phyloP scores from a whole-genome alignment of 1,140 invertebrate species.

The Lordiphosa collinella region DNA sequence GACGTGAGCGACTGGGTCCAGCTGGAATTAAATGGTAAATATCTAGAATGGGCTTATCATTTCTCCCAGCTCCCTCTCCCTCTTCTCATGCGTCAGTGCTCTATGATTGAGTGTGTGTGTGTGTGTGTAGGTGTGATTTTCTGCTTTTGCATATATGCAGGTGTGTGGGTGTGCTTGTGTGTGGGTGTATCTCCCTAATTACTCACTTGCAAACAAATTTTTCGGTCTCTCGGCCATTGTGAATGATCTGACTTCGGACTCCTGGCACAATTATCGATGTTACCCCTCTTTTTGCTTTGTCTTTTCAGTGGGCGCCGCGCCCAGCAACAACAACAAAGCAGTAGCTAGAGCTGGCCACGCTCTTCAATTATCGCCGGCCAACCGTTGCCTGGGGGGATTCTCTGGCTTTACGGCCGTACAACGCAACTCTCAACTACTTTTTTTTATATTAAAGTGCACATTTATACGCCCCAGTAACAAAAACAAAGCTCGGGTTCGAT shows the following conservation, averaged over 20 bases:
- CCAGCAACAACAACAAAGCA: slow-evolving; percentile 45
- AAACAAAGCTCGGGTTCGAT: too few relatives aligned
- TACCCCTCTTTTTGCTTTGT: slow-evolving; percentile 25
- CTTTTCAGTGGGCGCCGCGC: slow-evolving; percentile 65
- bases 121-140: slow-evolving; percentile 6
- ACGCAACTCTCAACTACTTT: slow-evolving; percentile 36
- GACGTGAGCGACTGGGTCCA: slow-evolving; percentile 63
- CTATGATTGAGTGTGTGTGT: slow-evolving; percentile 12
- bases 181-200: slow-evolving; percentile 35
- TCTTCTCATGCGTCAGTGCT: slow-evolving; percentile 47
- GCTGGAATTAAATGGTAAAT: slow-evolving; percentile 24
- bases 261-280: slow-evolving; percentile 30
- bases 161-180: slow-evolving; percentile 28
- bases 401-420: slow-evolving; percentile 18
- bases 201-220: slow-evolving; percentile 77
- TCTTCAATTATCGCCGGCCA: not conserved
- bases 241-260: slow-evolving; percentile 1
- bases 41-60: slow-evolving; percentile 38
- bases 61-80: too few relatives aligned
- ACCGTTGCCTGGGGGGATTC: slow-evolving; percentile 8
- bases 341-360: slow-evolving; percentile 1
- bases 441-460: slow-evolving; percentile 31
- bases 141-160: not conserved
- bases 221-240: slow-evolving; percentile 74
- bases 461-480: slow-evolving; percentile 22